A percentile compares a stretch with the other conserved stretches of the same genome.
Evolutionary conservation across 2,113 vertebrate genomes (phyloP).

Genomic region (Chunga burmeisteri): DNA sequence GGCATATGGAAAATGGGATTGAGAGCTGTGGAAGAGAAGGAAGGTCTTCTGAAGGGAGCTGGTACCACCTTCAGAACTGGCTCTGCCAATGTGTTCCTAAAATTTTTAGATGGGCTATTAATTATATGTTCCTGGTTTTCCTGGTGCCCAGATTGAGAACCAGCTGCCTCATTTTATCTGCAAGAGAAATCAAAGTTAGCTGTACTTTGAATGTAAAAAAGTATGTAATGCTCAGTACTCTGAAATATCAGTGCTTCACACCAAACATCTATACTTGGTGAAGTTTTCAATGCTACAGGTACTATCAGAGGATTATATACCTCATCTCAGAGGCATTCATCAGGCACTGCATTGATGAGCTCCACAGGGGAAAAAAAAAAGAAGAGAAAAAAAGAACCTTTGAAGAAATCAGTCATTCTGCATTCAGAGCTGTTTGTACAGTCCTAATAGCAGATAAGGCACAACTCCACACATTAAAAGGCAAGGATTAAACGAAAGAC

Average conservation of each 20-base stretch:
- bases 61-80: not conserved
- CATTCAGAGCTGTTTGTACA: not conserved
- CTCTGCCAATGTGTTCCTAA: not conserved
- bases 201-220: not conserved
- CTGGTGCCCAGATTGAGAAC: not conserved
- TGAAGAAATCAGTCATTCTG: not conserved
- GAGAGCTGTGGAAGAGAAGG: not conserved
- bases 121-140: not conserved
- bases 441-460: not conserved
- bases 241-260: not conserved
- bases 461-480: not conserved
- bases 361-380: not conserved
- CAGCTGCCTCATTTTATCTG: not conserved
- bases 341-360: not conserved
- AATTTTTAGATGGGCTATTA: not conserved
- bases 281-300: not conserved
- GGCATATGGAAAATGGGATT: not conserved
- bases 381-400: not conserved
- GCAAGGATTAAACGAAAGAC: conserved; percentile 12
- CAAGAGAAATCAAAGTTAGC: not conserved
- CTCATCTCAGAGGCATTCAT: not conserved
- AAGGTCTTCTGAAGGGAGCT: not conserved
- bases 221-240: not conserved
- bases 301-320: not conserved
- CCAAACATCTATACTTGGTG: not conserved